Evolutionary conservation across 2,797 vertebrate species (phyloP).

Genomic region (Scolopax rusticola): DNA sequence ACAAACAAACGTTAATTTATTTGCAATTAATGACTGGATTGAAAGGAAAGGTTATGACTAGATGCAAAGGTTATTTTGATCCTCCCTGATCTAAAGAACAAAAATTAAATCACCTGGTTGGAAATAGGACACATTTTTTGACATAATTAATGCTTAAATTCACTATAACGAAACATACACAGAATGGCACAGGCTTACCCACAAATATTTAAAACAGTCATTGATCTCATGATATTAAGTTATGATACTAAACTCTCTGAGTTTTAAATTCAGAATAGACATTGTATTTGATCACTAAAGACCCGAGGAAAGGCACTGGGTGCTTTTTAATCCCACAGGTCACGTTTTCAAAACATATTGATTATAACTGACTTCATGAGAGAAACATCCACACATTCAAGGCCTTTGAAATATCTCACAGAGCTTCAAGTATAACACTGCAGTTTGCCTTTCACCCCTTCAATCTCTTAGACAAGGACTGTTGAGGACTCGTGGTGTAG

Average conservation of each 20-base stretch:
- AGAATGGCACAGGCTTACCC: neutral
- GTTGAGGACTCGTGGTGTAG: neutral
- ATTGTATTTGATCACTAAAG: neutral
- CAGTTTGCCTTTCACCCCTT: conserved; percentile 1
- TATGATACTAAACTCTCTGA: neutral
- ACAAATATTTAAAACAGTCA: neutral
- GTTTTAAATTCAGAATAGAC: neutral
- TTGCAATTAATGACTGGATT: neutral
- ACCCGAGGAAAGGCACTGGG: neutral
- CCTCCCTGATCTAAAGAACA: neutral
- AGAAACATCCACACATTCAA: neutral
- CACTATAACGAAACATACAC: neutral
- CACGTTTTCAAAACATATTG: neutral
- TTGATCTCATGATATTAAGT: neutral
- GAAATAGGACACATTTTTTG: neutral
- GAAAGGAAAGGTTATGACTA: neutral
- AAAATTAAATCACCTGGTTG: neutral
- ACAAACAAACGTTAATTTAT: neutral
- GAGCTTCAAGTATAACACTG: neutral
- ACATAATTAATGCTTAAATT: neutral
- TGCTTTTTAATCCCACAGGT: neutral
- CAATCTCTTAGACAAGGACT: neutral
- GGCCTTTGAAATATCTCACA: neutral
- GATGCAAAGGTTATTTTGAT: neutral
- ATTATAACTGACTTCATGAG: neutral